Evolutionary conservation across 2,113 vertebrate species (phyloP).

Genomic region (Romanogobio albipinnatus): DNA sequence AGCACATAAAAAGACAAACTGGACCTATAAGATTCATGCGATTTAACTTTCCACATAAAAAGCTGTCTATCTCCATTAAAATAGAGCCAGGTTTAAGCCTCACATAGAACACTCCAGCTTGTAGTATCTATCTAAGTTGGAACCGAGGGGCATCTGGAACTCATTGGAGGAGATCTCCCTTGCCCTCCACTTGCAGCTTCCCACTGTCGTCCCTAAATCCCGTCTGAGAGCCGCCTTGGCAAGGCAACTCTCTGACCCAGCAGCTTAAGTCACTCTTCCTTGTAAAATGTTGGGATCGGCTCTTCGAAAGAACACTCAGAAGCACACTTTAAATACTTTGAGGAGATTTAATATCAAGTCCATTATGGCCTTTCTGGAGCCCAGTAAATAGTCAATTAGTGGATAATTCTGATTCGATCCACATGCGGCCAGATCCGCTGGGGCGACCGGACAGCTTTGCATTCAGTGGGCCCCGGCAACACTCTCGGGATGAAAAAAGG

Average conservation of each 20-base stretch:
- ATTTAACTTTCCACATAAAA: slow-evolving; percentile 79
- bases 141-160: slow-evolving; percentile 85
- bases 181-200: slow-evolving; percentile 79
- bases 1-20: slow-evolving; percentile 56
- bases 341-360: slow-evolving; percentile 97
- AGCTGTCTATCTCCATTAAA: slow-evolving; percentile 75
- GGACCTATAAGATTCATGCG: slow-evolving; percentile 69
- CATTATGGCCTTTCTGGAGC: slow-evolving; percentile 91
- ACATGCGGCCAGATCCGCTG: slow-evolving; percentile 81
- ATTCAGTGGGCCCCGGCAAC: slow-evolving; percentile 23
- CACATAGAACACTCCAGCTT: slow-evolving; percentile 62
- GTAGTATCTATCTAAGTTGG: slow-evolving; percentile 70
- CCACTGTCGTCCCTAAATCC: slow-evolving; percentile 83
- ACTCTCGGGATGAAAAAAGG: slow-evolving; percentile 37
- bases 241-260: slow-evolving; percentile 76
- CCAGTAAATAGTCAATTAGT: slow-evolving; percentile 99
- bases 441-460: slow-evolving; percentile 52
- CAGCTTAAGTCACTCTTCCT: slow-evolving; percentile 90
- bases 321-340: slow-evolving; percentile 92
- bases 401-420: slow-evolving; percentile 96
- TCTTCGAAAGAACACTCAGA: slow-evolving; percentile 84
- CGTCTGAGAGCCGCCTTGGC: slow-evolving; percentile 76
- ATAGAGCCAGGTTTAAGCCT: slow-evolving; percentile 69
- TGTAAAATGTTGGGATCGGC: slow-evolving; percentile 86
- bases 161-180: slow-evolving; percentile 80